Percentiles rank a stretch among this genome's conserved stretches.
Evolutionary conservation across 2,888 invertebrate genomes (phyloP).

Genomic region (Unio pictorum): DNA sequence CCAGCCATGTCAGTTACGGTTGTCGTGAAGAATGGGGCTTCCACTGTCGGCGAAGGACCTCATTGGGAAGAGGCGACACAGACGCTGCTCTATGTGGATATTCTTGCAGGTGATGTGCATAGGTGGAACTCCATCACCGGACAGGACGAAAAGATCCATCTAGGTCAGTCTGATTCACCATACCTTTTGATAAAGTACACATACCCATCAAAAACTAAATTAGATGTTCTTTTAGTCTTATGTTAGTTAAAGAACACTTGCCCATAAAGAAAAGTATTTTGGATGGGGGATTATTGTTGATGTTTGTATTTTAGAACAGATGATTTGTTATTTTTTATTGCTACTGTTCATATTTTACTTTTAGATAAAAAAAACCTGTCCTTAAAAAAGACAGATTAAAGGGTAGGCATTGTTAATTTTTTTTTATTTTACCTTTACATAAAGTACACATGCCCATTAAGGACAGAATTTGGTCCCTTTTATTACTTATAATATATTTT

Average conservation of each 20-base stretch:
- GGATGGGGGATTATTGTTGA: too few species aligned
- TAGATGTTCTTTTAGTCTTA: not conserved
- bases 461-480: too few species aligned
- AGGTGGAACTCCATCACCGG: constrained; percentile 55
- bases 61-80: constrained; percentile 65
- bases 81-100: constrained; percentile 62
- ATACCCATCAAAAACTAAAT: not conserved
- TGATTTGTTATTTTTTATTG: too few species aligned
- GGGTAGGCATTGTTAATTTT: too few species aligned
- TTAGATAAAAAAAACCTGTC: too few species aligned
- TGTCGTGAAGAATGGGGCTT: constrained; percentile 43
- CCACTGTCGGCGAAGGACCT: constrained; percentile 64
- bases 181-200: not conserved
- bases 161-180: constrained; percentile 41
- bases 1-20: constrained; percentile 39
- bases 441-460: too few species aligned
- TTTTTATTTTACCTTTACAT: too few species aligned
- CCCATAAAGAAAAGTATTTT: too few species aligned
- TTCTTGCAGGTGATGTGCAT: constrained; percentile 51
- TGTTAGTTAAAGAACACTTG: not conserved
- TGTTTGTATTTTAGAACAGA: too few species aligned
- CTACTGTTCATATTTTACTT: too few species aligned
- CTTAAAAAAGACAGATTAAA: too few species aligned
- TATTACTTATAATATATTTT: too few species aligned
- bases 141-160: constrained; percentile 42